phyloP scores from a whole-genome alignment of 2,113 vertebrate species.

The Casuarius casuarius region DNA sequence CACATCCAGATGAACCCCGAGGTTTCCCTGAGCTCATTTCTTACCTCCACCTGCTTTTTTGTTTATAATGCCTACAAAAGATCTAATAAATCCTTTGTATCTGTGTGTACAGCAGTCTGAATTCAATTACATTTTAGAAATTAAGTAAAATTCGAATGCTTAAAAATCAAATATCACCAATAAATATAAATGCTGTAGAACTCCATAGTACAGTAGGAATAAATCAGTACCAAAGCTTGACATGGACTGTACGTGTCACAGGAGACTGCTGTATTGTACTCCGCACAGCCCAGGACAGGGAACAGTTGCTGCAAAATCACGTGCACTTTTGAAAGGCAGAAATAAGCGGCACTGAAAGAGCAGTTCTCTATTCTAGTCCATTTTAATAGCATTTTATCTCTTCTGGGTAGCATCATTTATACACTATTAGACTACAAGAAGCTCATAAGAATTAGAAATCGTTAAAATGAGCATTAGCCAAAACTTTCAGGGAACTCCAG shows the following conservation, averaged over 20 bases:
- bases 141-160: neutral
- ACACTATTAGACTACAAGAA: neutral
- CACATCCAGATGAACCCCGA: neutral
- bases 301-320: fast-evolving
- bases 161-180: neutral
- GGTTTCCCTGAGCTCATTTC: neutral
- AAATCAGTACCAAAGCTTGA: neutral
- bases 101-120: neutral
- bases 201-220: neutral
- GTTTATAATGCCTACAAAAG: neutral
- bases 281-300: neutral
- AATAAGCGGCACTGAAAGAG: neutral
- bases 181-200: neutral
- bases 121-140: neutral
- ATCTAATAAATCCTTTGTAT: neutral
- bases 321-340: neutral
- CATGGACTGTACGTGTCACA: neutral
- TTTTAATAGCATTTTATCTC: constrained; percentile 30
- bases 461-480: fast-evolving
- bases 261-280: neutral
- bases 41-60: neutral
- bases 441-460: neutral
- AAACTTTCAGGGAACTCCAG: neutral
- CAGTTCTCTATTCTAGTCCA: neutral
- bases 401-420: neutral